phyloP scores from a whole-genome alignment of 2,113 vertebrate genomes.

The Nannobrachium achirus region DNA sequence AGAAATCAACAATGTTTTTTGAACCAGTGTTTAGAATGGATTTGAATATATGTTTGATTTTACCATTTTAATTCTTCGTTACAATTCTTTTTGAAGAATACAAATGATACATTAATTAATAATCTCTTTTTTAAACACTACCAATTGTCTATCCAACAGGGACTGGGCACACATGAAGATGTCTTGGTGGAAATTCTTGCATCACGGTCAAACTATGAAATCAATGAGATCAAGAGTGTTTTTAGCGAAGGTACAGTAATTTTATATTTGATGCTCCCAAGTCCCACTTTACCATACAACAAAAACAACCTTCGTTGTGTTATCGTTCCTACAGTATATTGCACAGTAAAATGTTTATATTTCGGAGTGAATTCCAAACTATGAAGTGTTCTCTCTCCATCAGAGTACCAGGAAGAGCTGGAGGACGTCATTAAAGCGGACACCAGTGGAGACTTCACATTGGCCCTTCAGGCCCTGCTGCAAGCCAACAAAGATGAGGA shows the following conservation, averaged over 20 bases:
- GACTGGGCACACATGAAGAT: constrained; percentile 87
- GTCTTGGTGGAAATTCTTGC: constrained; percentile 87
- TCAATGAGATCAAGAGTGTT: constrained; percentile 78
- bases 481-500: constrained; percentile 79
- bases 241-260: constrained; percentile 84
- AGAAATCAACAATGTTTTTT: no score
- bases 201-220: constrained; percentile 86
- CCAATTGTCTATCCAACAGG: constrained; percentile 65
- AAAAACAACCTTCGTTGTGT: no score
- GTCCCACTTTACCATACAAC: background rate
- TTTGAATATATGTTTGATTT: no score
- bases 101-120: no score
- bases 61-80: no score
- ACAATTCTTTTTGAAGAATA: no score
- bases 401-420: constrained; percentile 83
- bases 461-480: constrained; percentile 81
- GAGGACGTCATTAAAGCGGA: constrained; percentile 84
- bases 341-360: no score
- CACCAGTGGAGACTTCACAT: constrained; percentile 85
- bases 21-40: no score
- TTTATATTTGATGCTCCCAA: background rate
- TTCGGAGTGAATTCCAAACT: no score
- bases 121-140: no score
- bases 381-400: background rate
- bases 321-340: no score